Conservation (phyloP, 2,888 invertebrate species). For the Lysandra bellargus region DNA sequence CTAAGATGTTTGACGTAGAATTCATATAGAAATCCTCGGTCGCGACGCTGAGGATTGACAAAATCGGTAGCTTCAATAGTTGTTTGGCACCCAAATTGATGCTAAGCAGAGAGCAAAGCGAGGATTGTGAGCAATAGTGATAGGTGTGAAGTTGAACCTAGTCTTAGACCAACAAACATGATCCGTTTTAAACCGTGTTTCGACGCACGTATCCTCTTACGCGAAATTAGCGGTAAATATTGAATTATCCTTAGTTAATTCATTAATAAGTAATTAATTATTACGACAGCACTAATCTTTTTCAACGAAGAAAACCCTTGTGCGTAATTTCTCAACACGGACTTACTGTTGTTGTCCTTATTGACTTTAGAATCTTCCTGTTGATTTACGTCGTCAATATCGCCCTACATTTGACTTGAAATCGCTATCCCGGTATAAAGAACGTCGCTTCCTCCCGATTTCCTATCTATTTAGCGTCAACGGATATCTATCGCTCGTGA, state of each 20-base stretch:
- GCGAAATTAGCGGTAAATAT: neutral
- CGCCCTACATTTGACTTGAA: constrained; percentile 6
- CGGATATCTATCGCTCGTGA: constrained; percentile 21
- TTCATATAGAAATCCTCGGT: constrained; percentile 34
- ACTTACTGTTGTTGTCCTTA: neutral
- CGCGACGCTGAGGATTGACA: constrained; percentile 64
- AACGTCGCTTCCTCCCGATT: constrained; percentile 10
- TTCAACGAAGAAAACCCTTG: neutral
- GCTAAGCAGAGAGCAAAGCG: constrained; percentile 60
- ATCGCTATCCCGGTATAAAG: constrained; percentile 10
- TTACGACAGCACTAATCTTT: neutral
- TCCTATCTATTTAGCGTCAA: constrained; percentile 19
- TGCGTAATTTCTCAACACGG: neutral
- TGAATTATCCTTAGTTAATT: neutral
- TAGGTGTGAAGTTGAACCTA: constrained; percentile 33
- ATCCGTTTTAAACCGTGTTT: constrained; percentile 25
- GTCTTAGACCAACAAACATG: constrained; percentile 25
- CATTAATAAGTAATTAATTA: neutral
- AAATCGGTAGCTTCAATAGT: constrained; percentile 59
- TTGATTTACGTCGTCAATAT: neutral
- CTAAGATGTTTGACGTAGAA: constrained; percentile 53
- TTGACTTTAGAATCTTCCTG: neutral
- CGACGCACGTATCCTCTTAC: neutral
- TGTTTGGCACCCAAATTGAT: constrained; percentile 56
- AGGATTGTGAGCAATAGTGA: constrained; percentile 48